Conservation (phyloP, 2,113 vertebrate genomes). For the Prunella himalayana region DNA sequence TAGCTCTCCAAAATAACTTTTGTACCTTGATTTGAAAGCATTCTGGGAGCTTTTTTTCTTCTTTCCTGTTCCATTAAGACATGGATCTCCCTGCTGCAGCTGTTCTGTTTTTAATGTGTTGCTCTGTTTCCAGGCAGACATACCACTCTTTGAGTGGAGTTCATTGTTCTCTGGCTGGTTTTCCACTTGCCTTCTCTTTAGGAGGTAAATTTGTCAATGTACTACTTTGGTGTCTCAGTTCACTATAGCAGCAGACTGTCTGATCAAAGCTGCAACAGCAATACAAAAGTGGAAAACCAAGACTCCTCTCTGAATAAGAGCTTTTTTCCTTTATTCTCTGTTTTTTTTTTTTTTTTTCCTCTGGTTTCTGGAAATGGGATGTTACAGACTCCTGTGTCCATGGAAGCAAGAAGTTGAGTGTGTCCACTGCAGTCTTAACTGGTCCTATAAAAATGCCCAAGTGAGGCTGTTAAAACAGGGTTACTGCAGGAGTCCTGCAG, state of each 20-base stretch:
- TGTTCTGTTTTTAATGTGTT: neutral
- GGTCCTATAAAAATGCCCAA: neutral
- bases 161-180: neutral
- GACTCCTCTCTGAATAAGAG: neutral
- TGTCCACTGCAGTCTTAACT: neutral
- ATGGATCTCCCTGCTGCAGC: neutral
- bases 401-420: neutral
- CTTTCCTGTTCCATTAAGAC: neutral
- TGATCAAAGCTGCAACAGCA: neutral
- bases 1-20: neutral
- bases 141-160: neutral
- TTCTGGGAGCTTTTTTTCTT: neutral
- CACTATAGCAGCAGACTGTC: neutral
- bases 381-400: neutral
- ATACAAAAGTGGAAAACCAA: neutral
- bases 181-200: neutral
- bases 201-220: neutral
- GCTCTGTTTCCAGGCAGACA: slow-evolving; percentile 5
- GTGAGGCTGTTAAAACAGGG: neutral
- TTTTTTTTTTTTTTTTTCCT: neutral
- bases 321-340: neutral
- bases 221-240: neutral
- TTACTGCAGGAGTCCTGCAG: neutral
- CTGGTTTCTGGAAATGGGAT: neutral
- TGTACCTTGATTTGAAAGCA: neutral